Evolutionary conservation across 2,888 invertebrate genomes (phyloP), one percentile per base, ranked within the genome.

Genomic region (Fragum whitleyi): DNA sequence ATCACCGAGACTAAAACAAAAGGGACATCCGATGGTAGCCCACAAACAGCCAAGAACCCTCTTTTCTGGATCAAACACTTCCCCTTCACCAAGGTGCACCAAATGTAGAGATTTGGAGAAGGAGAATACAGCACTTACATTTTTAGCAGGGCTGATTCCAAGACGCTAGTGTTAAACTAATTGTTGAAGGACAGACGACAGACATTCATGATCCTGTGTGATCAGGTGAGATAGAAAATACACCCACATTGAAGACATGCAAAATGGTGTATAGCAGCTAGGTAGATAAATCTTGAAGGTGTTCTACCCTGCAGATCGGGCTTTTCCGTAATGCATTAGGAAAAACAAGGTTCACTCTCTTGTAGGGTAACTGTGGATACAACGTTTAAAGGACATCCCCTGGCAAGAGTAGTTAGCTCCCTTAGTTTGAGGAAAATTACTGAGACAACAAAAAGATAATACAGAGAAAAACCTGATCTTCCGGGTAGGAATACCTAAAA

Each of bases 31-130:
- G 23, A 61, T 32, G 29, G 32, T 32, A 28, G 61, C 61, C 26
- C 23, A 61, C 28, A 61, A 61, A 32, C 61, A 61, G 61, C 61
- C 61, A 32, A 61, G 61, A 61, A 23, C 61, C 32, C 32, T 29
- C 61, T 61, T 29, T 61, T 19, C 61, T 29, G 32, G 61, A 19
- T 32, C 61, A 26, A 61, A 19, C 61, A 61, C 61, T 32, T 61
- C 61, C 28, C 29, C 61, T 21, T 19, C 61, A 61, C 61, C 61
- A 29, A 23, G 53, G 23, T 53, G 53, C 53, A n/a, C 16, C 53
- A 53, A 53, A 53, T 53, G 53, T 53, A n/a, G 3, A 47, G 53
- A 53, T 19, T 53, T 53, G 53, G 53, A 53, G 53, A 53, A 53
- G 53, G 53, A 53, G 23, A 53, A 53, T 23, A 53, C 21, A 53